A percentile compares a stretch with the other conserved stretches of the same genome.
These are phyloP conservation scores for Drosophila repletoides DNA, from an alignment of 1,140 invertebrate genomes.

Conservation along the genomic window DNA sequence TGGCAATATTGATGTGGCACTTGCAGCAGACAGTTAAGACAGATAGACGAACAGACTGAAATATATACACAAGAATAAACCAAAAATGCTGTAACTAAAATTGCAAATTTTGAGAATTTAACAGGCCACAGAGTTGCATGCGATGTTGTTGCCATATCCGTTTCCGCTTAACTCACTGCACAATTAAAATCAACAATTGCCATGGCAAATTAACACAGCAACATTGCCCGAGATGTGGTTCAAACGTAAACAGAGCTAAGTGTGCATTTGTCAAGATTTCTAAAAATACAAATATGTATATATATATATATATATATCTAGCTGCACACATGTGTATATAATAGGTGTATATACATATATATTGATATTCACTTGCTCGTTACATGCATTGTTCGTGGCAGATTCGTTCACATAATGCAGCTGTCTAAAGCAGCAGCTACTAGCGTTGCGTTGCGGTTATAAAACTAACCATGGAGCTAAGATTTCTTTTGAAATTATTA, in stretches of 20 bases:
- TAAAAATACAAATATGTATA: not conserved
- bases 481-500: too few species aligned
- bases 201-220: constrained; percentile 2
- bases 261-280: too few species aligned
- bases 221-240: constrained; percentile 1
- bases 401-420: not conserved
- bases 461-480: not conserved
- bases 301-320: not conserved
- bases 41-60: not conserved
- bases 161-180: constrained; percentile 6
- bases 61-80: not conserved
- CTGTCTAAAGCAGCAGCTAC: not conserved
- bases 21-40: not conserved
- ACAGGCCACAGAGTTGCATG: not conserved
- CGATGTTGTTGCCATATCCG: constrained; percentile 6
- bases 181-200: constrained; percentile 2
- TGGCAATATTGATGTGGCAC: constrained; percentile 16
- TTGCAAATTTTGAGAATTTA: constrained; percentile 1
- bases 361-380: not conserved
- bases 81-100: not conserved
- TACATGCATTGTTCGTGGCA: too few species aligned
- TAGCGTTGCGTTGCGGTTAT: too few species aligned
- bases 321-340: too few species aligned
- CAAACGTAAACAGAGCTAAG: not conserved
- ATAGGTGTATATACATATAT: too few species aligned